A percentile compares a stretch with the other conserved stretches of the same genome.
Evolutionary conservation across 64 coral and sea anemone genomes (phyloP).

Genomic region (Cladopsammia gracilis): DNA sequence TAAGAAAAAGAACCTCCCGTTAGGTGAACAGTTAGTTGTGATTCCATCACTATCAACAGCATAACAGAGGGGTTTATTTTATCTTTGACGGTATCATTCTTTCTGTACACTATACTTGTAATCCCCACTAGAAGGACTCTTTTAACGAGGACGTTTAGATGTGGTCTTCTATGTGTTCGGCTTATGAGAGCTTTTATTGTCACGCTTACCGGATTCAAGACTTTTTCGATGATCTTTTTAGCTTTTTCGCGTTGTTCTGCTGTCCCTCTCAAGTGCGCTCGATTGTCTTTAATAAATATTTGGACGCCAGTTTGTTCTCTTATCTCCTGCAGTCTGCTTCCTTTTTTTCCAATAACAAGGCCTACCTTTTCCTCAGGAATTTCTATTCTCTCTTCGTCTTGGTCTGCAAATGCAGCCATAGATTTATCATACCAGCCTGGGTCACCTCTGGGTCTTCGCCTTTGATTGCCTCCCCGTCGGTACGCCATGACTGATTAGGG

Average conservation of each 20-base stretch:
- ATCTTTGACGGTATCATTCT: too few species aligned
- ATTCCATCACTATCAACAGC: too few species aligned
- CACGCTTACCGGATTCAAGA: neutral
- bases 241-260: conserved; percentile 7
- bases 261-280: conserved; percentile 19
- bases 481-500: neutral
- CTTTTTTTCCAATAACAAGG: conserved; percentile 29
- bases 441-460: neutral
- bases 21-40: too few species aligned
- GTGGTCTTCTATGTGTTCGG: too few species aligned
- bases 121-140: too few species aligned
- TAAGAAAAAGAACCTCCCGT: too few species aligned
- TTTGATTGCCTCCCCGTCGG: neutral
- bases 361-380: conserved; percentile 10
- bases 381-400: neutral
- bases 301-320: conserved; percentile 17
- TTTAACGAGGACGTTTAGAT: too few species aligned
- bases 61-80: too few species aligned
- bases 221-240: conserved; percentile 1
- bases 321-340: conserved; percentile 3
- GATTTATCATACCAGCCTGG: neutral
- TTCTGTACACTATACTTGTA: too few species aligned
- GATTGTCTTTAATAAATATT: neutral
- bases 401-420: neutral
- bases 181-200: too few species aligned